phyloP scores from a whole-genome alignment of 2,113 vertebrate genomes.

The Chaetops frenatus region DNA sequence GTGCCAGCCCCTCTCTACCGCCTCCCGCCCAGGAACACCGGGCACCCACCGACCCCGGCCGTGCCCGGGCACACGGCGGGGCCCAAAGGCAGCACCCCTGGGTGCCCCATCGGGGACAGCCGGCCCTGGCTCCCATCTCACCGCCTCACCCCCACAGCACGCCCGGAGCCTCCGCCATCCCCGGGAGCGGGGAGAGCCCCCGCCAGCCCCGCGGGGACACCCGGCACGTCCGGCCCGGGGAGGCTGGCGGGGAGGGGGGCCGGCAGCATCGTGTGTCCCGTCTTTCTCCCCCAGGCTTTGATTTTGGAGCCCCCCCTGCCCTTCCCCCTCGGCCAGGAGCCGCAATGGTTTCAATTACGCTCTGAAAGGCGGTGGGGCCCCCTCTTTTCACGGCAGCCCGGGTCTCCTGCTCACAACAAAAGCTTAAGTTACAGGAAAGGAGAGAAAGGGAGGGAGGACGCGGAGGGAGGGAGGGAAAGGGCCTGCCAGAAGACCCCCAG shows the following conservation, averaged over 20 bases:
- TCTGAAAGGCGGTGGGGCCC: constrained; percentile 72
- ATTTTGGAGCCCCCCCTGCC: constrained; percentile 60
- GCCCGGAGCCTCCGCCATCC: not conserved
- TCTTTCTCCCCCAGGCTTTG: constrained; percentile 17
- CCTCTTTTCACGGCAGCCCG: constrained; percentile 68
- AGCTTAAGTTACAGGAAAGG: constrained; percentile 76
- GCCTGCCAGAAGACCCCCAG: not conserved
- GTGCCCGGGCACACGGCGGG: not conserved
- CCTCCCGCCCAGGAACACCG: not conserved
- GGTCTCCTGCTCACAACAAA: constrained; percentile 70
- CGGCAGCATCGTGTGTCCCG: constrained; percentile 37
- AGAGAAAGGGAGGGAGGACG: constrained; percentile 45
- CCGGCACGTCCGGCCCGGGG: not conserved
- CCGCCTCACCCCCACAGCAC: not conserved
- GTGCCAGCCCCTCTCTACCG: not conserved
- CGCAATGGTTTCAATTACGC: constrained; percentile 76
- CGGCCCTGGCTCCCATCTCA: not conserved
- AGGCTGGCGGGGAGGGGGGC: not conserved
- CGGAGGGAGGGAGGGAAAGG: not conserved
- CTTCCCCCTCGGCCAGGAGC: constrained; percentile 47
- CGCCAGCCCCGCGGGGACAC: not conserved
- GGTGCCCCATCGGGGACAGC: not conserved
- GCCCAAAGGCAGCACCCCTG: not conserved
- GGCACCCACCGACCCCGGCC: not conserved
- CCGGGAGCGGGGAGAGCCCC: not conserved